Percentiles rank a stretch among this genome's conserved stretches.
These are phyloP conservation scores for Trematomus loennbergii DNA, from an alignment of 2,113 vertebrate species.

Conservation along the genomic window DNA sequence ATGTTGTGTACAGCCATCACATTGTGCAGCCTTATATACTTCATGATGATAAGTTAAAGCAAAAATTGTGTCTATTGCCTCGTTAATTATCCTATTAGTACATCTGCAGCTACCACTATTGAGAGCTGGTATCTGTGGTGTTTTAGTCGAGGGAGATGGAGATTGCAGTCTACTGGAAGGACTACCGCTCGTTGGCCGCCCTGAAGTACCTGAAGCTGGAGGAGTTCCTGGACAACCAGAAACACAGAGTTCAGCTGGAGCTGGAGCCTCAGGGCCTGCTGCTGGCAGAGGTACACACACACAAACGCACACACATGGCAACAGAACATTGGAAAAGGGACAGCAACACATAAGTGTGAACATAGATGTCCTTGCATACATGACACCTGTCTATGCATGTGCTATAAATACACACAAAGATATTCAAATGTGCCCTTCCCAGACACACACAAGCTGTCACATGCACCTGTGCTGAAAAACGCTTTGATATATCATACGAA, in stretches of 20 bases:
- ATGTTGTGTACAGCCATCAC: no score
- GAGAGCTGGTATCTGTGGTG: conserved; percentile 9
- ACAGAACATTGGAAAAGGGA: background rate
- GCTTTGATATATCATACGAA: conserved; percentile 53
- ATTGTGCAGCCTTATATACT: no score
- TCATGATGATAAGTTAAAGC: no score
- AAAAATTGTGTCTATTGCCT: no score
- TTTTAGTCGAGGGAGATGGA: conserved; percentile 90
- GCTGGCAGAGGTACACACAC: conserved; percentile 87
- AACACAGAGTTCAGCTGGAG: conserved; percentile 90
- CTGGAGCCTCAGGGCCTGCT: conserved; percentile 92
- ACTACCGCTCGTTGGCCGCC: conserved; percentile 91
- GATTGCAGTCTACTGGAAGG: conserved; percentile 91
- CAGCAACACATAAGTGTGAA: background rate
- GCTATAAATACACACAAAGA: conserved; percentile 55
- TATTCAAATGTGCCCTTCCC: conserved; percentile 27
- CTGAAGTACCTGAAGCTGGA: conserved; percentile 94
- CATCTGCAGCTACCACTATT: background rate
- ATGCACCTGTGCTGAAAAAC: conserved; percentile 42
- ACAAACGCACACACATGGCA: conserved; percentile 5
- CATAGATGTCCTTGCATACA: background rate
- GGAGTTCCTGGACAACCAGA: conserved; percentile 93
- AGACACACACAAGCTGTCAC: conserved; percentile 42
- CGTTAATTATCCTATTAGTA: background rate
- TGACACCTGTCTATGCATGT: background rate